phyloP scores from a whole-genome alignment of 2,888 invertebrate genomes.

The Campoplex capitator region DNA sequence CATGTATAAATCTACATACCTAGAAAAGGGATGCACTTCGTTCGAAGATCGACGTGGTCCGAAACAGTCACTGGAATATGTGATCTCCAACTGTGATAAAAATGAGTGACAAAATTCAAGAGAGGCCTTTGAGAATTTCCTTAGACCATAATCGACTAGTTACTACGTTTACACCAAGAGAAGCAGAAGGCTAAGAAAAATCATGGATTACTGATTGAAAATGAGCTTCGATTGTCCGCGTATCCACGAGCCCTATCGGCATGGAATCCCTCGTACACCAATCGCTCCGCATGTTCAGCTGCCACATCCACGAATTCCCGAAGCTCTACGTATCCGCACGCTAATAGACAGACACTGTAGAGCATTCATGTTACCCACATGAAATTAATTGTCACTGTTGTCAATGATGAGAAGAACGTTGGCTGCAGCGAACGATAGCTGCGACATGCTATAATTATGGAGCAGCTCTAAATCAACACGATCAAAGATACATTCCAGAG shows the following conservation, averaged over 20 bases:
- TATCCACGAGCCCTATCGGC: neutral
- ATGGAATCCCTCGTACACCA: constrained; percentile 39
- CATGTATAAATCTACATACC: constrained; percentile 3
- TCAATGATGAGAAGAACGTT: constrained; percentile 41
- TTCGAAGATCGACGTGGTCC: constrained; percentile 46
- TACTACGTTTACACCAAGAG: neutral
- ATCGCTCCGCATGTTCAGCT: constrained; percentile 70
- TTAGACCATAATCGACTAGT: neutral
- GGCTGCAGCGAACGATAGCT: neutral
- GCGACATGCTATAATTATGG: neutral
- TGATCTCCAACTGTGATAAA: constrained; percentile 11
- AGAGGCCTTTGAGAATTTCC: neutral
- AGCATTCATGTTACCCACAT: constrained; percentile 75
- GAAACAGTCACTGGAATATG: constrained; percentile 20
- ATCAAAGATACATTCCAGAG: neutral
- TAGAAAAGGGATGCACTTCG: constrained; percentile 19
- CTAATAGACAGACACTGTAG: constrained; percentile 78
- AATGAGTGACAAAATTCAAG: neutral
- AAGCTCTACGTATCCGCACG: constrained; percentile 74
- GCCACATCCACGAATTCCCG: constrained; percentile 79
- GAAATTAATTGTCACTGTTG: constrained; percentile 82
- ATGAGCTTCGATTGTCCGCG: neutral
- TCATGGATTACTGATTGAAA: neutral
- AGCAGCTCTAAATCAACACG: neutral
- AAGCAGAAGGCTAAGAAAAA: neutral